Base-by-base conservation (phyloP, 2,797 vertebrate species). In the Psittacula echo region DNA sequence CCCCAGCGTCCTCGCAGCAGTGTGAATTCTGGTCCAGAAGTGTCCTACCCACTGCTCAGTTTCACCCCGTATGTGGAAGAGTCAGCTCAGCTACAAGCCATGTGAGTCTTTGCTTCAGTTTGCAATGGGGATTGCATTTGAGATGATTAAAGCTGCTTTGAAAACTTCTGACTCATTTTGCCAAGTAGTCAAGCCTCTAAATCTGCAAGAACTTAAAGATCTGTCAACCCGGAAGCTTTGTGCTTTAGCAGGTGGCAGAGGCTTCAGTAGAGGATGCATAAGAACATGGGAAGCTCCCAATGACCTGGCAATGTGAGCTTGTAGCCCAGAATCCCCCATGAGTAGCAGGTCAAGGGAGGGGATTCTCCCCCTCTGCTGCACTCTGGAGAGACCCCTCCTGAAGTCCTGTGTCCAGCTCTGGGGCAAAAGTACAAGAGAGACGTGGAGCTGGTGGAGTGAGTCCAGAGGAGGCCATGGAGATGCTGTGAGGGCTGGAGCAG, bases 21-120 rank as follows among this genome's bases (percentile, higher is more conserved):
- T 34, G 32, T 39, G 6, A 65, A 20, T 30, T 62, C 95, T 12
- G 66, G 48, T 39, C 3, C 34, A 19, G 81, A 93, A 26, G 17
- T 62, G 42, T 44, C 95, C 12, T 48, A 18, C 34, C 10, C 60
- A 1, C 20, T 94, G 53, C 98, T 98, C 62, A 98, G 85, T 58
- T 99, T 99, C 96, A 99, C 98, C 41, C 99, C 99, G 0, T 99
- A 99, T 82, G 99, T 99, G 85, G 99, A 99, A 37, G 99, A 99
- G 93, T 97, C 97, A 20, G 98, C 98, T 90, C 98, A 98, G 83
- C 98, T 98, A 29, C 98, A 99, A 77, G 97, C 97, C 64, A 98
- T 99, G 99, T 99, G 97, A 99, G 99, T 99, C 24, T 65, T 54
- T 42, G 41, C 60, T 32, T 19, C 14, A 8, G 15, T 64, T 58